Conservation (phyloP, 2,888 invertebrate species). For the Drosophila rubida region DNA sequence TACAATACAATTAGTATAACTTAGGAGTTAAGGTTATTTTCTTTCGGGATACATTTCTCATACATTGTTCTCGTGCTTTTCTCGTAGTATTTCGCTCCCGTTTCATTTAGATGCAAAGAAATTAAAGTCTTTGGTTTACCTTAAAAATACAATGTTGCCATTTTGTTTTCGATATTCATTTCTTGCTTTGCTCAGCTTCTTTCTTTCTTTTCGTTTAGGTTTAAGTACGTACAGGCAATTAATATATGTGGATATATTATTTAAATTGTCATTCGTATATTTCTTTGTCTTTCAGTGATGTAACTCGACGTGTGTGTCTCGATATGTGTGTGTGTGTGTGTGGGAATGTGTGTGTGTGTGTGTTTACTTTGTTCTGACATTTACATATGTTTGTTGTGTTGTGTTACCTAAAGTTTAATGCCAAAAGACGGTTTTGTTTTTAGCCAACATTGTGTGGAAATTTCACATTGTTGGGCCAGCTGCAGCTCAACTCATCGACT, state of each 20-base stretch:
- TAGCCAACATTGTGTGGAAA: slow-evolving; percentile 1
- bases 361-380: slow-evolving; percentile 45
- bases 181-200: slow-evolving; percentile 17
- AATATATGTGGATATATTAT: slow-evolving; percentile 46
- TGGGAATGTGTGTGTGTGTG: slow-evolving; percentile 21
- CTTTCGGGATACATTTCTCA: slow-evolving; percentile 16
- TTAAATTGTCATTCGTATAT: slow-evolving; percentile 34
- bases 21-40: slow-evolving; percentile 60
- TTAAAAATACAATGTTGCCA: slow-evolving; percentile 70
- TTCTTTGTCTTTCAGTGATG: slow-evolving; percentile 28
- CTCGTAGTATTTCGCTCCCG: slow-evolving; percentile 25
- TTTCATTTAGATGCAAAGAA: slow-evolving; percentile 79
- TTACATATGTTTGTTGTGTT: slow-evolving; percentile 63
- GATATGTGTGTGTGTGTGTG: slow-evolving; percentile 17
- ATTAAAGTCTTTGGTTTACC: slow-evolving; percentile 84
- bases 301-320: slow-evolving; percentile 10
- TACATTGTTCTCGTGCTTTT: slow-evolving; percentile 17
- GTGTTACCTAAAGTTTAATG: slow-evolving; percentile 29
- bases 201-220: slow-evolving; percentile 45
- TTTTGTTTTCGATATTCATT: slow-evolving; percentile 22
- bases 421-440: slow-evolving; percentile 30
- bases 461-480: slow-evolving; percentile 10
- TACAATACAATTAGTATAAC: slow-evolving; percentile 69
- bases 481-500: slow-evolving; percentile 11
- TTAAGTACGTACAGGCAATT: slow-evolving; percentile 75